Percentiles rank a stretch among this genome's conserved stretches.
phyloP scores from a whole-genome alignment of 2,888 invertebrate species.

The Acanthoscelides obtectus region DNA sequence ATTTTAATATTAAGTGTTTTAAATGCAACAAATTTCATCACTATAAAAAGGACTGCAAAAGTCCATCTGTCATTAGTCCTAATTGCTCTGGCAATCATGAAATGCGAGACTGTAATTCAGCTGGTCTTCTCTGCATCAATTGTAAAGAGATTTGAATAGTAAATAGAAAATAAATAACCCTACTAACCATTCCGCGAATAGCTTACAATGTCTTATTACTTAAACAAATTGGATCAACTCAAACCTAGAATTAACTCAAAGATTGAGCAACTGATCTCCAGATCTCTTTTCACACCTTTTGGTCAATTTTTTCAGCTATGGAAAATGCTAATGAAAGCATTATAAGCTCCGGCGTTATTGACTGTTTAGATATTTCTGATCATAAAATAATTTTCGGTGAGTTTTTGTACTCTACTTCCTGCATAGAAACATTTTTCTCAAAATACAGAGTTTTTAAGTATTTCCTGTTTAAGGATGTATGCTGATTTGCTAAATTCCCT shows the following conservation, averaged over 20 bases:
- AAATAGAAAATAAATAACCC: neutral
- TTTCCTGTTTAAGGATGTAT: no score
- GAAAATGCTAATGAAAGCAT: no score
- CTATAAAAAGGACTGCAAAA: neutral
- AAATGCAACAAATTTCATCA: neutral
- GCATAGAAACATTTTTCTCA: no score
- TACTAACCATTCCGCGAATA: neutral
- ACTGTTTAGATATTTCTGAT: no score
- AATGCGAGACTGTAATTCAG: neutral
- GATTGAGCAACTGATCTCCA: no score
- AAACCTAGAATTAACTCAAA: neutral
- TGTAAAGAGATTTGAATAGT: neutral
- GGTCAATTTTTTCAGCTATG: no score
- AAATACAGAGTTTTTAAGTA: no score
- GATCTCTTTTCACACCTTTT: no score
- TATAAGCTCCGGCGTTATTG: no score
- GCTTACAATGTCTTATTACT: neutral
- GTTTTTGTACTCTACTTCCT: no score
- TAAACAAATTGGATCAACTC: neutral
- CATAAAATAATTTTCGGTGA: no score
- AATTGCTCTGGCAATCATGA: neutral
- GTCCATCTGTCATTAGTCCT: neutral
- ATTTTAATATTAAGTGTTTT: conserved; percentile 1
- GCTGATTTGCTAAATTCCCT: no score
- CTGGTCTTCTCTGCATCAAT: neutral